phyloP scores from a whole-genome alignment of 64 coral and sea anemone species.

The Platygyra sinensis region DNA sequence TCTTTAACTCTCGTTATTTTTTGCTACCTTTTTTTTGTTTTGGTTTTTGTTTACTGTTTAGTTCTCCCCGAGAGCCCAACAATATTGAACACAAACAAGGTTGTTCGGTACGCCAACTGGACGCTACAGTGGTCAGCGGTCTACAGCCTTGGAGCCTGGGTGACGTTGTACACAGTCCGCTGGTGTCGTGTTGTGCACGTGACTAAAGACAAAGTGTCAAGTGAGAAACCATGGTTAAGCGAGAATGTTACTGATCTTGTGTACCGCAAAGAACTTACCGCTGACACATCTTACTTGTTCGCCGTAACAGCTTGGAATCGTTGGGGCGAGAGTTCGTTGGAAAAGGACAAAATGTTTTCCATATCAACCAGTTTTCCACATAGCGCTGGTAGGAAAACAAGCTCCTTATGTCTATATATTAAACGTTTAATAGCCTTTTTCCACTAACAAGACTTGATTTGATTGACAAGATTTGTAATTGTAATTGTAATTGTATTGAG shows the following conservation, averaged over 20 bases:
- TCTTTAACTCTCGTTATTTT: too few species aligned
- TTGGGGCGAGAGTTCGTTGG: constrained; percentile 13
- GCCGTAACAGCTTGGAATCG: constrained; percentile 19
- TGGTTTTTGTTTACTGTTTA: background rate
- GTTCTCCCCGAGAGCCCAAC: background rate
- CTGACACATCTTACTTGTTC: background rate
- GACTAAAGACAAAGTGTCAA: background rate
- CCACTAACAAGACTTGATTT: too few species aligned
- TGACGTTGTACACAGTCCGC: constrained; percentile 5
- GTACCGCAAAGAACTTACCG: background rate
- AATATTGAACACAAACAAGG: background rate
- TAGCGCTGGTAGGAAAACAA: too few species aligned
- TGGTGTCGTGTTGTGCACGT: too few species aligned
- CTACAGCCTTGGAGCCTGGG: background rate
- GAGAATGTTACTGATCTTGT: background rate
- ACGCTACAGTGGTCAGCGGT: background rate
- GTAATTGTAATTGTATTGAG: too few species aligned
- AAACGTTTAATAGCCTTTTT: too few species aligned
- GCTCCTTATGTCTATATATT: too few species aligned
- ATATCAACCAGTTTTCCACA: background rate
- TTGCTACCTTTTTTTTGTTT: too few species aligned
- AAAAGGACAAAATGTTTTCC: background rate
- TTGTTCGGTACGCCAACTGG: background rate
- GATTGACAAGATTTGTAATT: too few species aligned
- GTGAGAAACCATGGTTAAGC: background rate